phyloP scores from a whole-genome alignment of 2,888 invertebrate genomes.

The Danaus chrysippus region DNA sequence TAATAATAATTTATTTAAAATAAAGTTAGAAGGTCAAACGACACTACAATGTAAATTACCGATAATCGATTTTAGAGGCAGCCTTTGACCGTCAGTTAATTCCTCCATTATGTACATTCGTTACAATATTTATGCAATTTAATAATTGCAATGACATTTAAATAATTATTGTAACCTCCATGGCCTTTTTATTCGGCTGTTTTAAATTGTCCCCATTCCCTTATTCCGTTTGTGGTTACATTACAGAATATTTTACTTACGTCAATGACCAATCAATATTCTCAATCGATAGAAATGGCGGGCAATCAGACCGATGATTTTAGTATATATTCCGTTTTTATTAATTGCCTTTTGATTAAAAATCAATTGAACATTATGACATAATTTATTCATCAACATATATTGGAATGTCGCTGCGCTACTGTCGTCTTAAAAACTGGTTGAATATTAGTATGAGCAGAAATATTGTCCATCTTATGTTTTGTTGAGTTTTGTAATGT shows the following conservation, averaged over 20 bases:
- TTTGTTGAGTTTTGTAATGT: neutral
- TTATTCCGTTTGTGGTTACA: conserved; percentile 35
- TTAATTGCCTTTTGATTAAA: conserved; percentile 22
- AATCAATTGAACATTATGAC: conserved; percentile 1
- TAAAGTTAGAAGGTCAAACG: neutral
- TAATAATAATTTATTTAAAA: neutral
- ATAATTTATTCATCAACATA: no score
- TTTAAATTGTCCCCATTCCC: conserved; percentile 17
- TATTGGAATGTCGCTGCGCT: no score
- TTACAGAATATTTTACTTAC: conserved; percentile 48
- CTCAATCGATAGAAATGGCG: conserved; percentile 45
- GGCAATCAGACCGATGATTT: conserved; percentile 30
- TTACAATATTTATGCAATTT: no score
- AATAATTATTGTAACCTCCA: neutral
- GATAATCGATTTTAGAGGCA: no score
- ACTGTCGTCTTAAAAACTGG: no score
- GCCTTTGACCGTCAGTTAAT: no score
- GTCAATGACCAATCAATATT: conserved; percentile 54
- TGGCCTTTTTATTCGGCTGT: neutral
- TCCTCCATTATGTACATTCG: no score
- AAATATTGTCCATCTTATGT: no score
- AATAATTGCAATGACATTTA: neutral
- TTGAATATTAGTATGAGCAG: no score
- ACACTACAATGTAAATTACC: no score
- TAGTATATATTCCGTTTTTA: conserved; percentile 21